phyloP scores from a whole-genome alignment of 2,888 invertebrate species.

The Eudemis profundana region DNA sequence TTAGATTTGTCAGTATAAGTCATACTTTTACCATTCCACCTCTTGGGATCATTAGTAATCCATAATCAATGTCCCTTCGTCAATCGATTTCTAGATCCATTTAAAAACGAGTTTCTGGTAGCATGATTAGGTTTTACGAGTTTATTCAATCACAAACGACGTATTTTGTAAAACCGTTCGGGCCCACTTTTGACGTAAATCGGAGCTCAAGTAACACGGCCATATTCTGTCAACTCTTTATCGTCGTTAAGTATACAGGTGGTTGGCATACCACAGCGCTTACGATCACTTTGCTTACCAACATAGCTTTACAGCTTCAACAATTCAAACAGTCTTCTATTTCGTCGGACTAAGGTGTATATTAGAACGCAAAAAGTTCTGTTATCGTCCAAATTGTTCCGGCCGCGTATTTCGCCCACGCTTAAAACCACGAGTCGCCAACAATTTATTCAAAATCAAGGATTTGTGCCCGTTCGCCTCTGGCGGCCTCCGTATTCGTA shows the following conservation, averaged over 20 bases:
- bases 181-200: slow-evolving; percentile 41
- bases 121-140: slow-evolving; percentile 18
- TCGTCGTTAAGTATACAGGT: slow-evolving; percentile 67
- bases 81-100: no score
- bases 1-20: no score
- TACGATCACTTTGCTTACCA: slow-evolving; percentile 57
- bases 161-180: slow-evolving; percentile 22
- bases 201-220: slow-evolving; percentile 48
- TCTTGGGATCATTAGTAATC: no score
- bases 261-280: slow-evolving; percentile 71
- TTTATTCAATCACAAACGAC: slow-evolving; percentile 1
- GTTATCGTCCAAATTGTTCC: slow-evolving; percentile 52
- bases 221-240: slow-evolving; percentile 59
- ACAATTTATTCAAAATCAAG: slow-evolving; percentile 79
- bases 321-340: slow-evolving; percentile 53
- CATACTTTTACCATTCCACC: no score
- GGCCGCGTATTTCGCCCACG: slow-evolving; percentile 77
- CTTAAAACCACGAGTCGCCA: slow-evolving; percentile 65
- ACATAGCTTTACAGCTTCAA: slow-evolving; percentile 55
- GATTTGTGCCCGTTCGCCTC: slow-evolving; percentile 68
- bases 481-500: slow-evolving; percentile 49
- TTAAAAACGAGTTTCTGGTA: neutral
- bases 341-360: slow-evolving; percentile 61
- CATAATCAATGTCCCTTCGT: no score
- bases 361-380: slow-evolving; percentile 59